These are phyloP conservation scores for Euleptes europaea DNA, from an alignment of 2,113 vertebrate genomes.

Conservation along the genomic window DNA sequence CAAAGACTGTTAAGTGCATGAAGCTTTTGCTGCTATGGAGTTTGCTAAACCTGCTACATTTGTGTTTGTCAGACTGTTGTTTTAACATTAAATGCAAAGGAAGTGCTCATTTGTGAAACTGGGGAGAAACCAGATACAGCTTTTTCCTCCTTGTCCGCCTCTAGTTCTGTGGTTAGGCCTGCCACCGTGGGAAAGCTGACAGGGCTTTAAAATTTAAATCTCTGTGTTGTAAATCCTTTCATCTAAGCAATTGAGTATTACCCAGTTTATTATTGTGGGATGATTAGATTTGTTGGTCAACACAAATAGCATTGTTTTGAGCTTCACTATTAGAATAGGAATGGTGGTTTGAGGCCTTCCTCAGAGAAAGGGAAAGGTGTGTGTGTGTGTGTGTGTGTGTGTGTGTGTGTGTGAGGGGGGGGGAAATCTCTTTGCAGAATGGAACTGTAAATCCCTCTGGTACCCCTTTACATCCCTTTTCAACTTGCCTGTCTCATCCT, in stretches of 20 bases:
- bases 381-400: too few relatives aligned
- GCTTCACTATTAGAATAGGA: conserved; percentile 37
- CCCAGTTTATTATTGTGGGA: conserved; percentile 68
- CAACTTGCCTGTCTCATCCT: conserved; percentile 1
- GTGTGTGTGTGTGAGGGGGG: conserved; percentile 4
- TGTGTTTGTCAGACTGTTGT: not conserved
- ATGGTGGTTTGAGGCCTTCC: conserved; percentile 42
- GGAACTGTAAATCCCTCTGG: not conserved
- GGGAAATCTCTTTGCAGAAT: conserved; percentile 20
- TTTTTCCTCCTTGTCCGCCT: conserved; percentile 17
- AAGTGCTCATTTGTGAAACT: accelerated
- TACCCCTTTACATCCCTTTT: conserved; percentile 28
- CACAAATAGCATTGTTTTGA: conserved; percentile 59
- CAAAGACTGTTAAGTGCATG: not conserved
- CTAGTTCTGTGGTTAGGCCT: conserved; percentile 52
- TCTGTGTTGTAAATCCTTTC: conserved; percentile 70
- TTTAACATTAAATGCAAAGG: not conserved
- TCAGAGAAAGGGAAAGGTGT: conserved; percentile 42
- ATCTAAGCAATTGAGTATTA: conserved; percentile 69
- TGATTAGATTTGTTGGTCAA: conserved; percentile 73
- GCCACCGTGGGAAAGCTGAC: conserved; percentile 70
- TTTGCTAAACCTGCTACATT: not conserved
- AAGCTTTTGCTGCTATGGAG: not conserved
- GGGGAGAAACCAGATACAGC: conserved; percentile 30
- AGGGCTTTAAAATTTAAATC: conserved; percentile 65